phyloP scores from a whole-genome alignment of 2,888 invertebrate species.

The Agrilus biguttatus region DNA sequence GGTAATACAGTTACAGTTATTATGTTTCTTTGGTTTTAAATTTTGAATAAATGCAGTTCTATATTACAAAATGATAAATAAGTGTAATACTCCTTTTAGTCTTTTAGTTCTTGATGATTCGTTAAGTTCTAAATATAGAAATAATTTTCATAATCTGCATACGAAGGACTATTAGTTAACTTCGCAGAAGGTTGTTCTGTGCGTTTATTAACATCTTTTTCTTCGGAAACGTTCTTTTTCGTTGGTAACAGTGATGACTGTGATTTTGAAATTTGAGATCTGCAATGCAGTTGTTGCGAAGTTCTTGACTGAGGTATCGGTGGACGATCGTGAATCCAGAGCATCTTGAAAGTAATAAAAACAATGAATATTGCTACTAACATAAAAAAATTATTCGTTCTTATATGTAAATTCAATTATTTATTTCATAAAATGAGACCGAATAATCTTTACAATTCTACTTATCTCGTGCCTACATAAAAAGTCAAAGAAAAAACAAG shows the following conservation, averaged over 20 bases:
- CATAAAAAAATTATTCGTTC: constrained; percentile 1
- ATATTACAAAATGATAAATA: neutral
- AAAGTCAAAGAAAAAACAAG: too few species aligned
- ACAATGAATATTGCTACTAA: neutral
- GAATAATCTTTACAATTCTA: too few species aligned
- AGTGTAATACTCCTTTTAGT: neutral
- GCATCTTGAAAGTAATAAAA: constrained; percentile 32
- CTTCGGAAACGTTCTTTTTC: constrained; percentile 15
- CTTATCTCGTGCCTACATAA: too few species aligned
- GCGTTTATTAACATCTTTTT: too few species aligned
- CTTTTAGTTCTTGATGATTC: neutral
- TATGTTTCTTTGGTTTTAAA: neutral
- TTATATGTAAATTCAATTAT: neutral
- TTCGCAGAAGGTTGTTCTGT: constrained; percentile 3
- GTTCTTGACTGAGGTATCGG: constrained; percentile 31
- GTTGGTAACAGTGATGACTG: constrained; percentile 23
- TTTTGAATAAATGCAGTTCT: neutral
- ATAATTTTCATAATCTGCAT: constrained; percentile 51
- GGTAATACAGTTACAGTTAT: too few species aligned
- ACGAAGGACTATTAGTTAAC: constrained; percentile 28
- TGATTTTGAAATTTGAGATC: constrained; percentile 27
- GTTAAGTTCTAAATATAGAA: constrained; percentile 40
- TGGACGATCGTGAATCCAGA: constrained; percentile 40
- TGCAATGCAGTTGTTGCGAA: constrained; percentile 21
- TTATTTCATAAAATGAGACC: too few species aligned